Base-by-base conservation (phyloP, 2,888 invertebrate species). In the Chelonus formosanus region DNA sequence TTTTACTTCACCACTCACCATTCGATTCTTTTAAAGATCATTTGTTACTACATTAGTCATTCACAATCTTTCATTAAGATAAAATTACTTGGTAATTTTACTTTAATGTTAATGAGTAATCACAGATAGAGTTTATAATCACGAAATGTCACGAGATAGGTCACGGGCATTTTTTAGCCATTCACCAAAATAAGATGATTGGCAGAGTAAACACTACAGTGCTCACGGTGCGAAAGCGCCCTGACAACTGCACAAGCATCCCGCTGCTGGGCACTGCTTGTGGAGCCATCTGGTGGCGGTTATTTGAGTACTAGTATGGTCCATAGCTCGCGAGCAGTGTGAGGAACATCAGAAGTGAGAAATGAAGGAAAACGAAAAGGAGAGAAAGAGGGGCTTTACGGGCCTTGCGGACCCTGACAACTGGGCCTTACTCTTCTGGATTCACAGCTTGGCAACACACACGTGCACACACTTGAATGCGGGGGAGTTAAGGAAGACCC, bases 151-250 rank as follows among this genome's bases (percentile, higher is more conserved):
- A 20, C 20, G 20, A 20, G 20, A 34, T 8, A 36, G 54, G 55
- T 55, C 54, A 66, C 57, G 40, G 54, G 55, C 62, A 31, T 45
- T 53, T 61, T 57, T 44, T 10, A 53, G 61, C 60, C 53, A 56
- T 60, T 31, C 31, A n/a, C 44, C 47, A 50, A 34, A 35, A 35
- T 47, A 10, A 45, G 48, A 54, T 69, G 71, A 63, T 63, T 61
- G 65, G 67, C 71, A 74, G 66, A 57, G 53, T 52, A 48, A 69
- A 67, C 70, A 71, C 70, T 69, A 63, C 83, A 86, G 86, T 88
- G 88, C 88, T 88, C 86, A 86, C 83, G 78, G 79, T 87, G 87
- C 88, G 87, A 87, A 87, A 86, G 88, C 88, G 87, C 88, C 87
- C 86, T 87, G 87, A 86, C 86, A 87, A 86, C 88, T 88, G 87